Conservation (phyloP, 2,888 invertebrate species). For the Druceiella hillmani region DNA sequence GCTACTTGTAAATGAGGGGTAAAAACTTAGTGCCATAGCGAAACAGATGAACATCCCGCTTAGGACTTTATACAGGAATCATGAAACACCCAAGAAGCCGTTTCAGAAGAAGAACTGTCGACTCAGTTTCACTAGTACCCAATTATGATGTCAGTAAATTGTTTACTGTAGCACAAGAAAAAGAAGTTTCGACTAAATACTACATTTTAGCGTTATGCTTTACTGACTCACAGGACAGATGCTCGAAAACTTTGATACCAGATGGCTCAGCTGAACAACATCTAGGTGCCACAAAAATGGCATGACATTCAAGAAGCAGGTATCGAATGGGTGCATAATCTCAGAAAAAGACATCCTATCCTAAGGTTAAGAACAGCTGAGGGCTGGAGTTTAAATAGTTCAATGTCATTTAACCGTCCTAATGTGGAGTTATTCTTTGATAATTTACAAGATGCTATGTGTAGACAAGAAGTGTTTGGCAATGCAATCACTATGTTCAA, state of each 20-base stretch:
- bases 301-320: background rate
- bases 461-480: slow-evolving; percentile 13
- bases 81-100: too few relatives aligned
- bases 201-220: too few relatives aligned
- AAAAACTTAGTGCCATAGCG: too few relatives aligned
- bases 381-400: background rate
- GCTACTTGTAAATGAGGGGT: too few relatives aligned
- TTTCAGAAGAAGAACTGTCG: too few relatives aligned
- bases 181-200: too few relatives aligned
- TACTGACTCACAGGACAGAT: background rate
- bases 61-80: too few relatives aligned
- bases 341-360: background rate
- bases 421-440: slow-evolving; percentile 16
- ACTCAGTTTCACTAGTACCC: too few relatives aligned
- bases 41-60: too few relatives aligned
- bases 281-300: background rate
- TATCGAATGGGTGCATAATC: background rate
- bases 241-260: background rate
- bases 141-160: too few relatives aligned
- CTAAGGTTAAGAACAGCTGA: background rate
- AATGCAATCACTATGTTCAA: slow-evolving; percentile 18
- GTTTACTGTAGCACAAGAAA: too few relatives aligned
- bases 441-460: slow-evolving; percentile 24
- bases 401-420: background rate
- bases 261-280: background rate